Evolutionary conservation across 2,888 invertebrate genomes (phyloP).

Genomic region (Desoria tigrina): DNA sequence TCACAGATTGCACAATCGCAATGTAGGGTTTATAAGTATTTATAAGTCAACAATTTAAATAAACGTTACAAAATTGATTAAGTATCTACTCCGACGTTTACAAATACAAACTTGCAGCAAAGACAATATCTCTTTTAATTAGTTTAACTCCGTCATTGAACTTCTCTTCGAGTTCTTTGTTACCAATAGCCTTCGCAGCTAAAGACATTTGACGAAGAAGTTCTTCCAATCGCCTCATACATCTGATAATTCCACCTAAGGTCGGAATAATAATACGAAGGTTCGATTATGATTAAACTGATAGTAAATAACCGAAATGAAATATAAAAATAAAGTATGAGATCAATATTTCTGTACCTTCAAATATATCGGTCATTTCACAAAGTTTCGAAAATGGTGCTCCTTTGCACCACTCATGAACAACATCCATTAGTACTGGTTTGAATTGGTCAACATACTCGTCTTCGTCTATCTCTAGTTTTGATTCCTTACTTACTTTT

Average conservation of each 20-base stretch:
- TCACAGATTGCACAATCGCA: no score
- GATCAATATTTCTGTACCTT: conserved; percentile 64
- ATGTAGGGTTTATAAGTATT: no score
- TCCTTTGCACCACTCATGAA: conserved; percentile 93
- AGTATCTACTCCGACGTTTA: no score
- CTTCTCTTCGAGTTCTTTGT: conserved; percentile 91
- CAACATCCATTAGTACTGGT: conserved; percentile 95
- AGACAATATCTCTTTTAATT: conserved; percentile 98
- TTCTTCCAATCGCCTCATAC: conserved; percentile 95
- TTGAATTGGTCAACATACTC: conserved; percentile 87
- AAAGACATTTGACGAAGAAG: conserved; percentile 91
- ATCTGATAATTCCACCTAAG: conserved; percentile 77
- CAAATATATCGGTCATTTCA: conserved; percentile 94
- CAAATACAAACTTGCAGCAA: conserved; percentile 95
- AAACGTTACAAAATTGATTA: no score
- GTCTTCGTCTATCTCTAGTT: conserved; percentile 86
- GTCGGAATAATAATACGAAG: conserved; percentile 55
- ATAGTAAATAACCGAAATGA: neutral
- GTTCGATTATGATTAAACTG: neutral
- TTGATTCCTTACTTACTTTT: conserved; percentile 78
- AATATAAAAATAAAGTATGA: neutral
- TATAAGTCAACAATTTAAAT: no score
- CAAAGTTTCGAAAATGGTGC: conserved; percentile 87
- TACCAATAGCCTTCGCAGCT: conserved; percentile 95
- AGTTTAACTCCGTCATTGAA: conserved; percentile 88